These are phyloP conservation scores for Oikopleura dioica DNA, from an alignment of 23 tunicate species.

Conservation along the genomic window DNA sequence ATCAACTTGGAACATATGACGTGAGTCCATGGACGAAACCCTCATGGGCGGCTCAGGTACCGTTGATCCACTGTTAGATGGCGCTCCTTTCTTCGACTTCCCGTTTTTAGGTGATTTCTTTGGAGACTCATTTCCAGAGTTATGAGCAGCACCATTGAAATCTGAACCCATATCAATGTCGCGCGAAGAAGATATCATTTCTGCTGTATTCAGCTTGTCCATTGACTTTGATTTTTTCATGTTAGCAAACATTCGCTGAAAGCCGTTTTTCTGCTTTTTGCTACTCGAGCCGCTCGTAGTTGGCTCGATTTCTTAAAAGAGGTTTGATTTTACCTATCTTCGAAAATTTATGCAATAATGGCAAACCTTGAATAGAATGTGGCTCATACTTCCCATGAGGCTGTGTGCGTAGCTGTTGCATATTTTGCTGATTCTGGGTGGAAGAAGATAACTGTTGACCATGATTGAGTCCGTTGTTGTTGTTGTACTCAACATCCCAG, in stretches of 20 bases:
- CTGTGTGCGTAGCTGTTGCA: not conserved
- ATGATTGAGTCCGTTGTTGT: no score
- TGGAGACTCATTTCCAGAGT: not conserved
- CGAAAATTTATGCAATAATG: no score
- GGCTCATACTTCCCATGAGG: not conserved
- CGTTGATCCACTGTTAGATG: not conserved
- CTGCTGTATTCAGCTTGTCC: not conserved
- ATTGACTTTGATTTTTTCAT: not conserved
- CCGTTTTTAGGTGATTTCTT: not conserved
- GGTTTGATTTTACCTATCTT: no score
- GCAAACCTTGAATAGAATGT: not conserved
- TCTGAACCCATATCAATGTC: not conserved
- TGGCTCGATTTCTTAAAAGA: no score
- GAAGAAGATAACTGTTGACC: no score
- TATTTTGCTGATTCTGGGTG: no score
- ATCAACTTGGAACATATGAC: no score
- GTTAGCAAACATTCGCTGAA: not conserved
- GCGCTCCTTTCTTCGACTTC: not conserved
- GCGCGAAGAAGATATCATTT: no score
- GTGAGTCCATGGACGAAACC: not conserved
- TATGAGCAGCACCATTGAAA: not conserved
- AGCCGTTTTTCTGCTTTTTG: not conserved
- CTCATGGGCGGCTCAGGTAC: not conserved
- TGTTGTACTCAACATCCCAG: not conserved
- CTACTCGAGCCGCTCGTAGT: no score